These are phyloP conservation scores for Maniola hyperantus DNA, from an alignment of 2,888 invertebrate genomes.

Conservation along the genomic window DNA sequence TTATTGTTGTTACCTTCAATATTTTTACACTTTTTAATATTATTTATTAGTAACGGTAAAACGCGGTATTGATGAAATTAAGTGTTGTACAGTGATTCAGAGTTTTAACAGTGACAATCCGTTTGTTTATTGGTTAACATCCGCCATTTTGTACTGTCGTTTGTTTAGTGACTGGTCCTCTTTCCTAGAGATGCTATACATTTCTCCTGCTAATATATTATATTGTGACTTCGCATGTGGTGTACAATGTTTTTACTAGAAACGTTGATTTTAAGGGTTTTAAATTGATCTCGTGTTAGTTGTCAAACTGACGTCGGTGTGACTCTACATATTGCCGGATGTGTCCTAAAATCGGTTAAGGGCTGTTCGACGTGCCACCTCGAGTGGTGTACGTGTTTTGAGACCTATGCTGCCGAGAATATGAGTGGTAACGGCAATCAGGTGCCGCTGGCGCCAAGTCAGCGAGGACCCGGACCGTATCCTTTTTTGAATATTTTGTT, in stretches of 20 bases:
- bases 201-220: slow-evolving; percentile 64
- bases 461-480: slow-evolving; percentile 83
- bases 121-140: slow-evolving; percentile 82
- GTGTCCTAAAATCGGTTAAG: slow-evolving; percentile 82
- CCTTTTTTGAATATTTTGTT: slow-evolving; percentile 67
- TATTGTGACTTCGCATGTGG: slow-evolving; percentile 69
- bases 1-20: slow-evolving; percentile 62
- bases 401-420: slow-evolving; percentile 83
- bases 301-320: slow-evolving; percentile 75
- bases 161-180: slow-evolving; percentile 80
- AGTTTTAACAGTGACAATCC: slow-evolving; percentile 70
- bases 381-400: slow-evolving; percentile 83
- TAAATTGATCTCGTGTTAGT: slow-evolving; percentile 71
- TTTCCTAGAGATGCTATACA: slow-evolving; percentile 73
- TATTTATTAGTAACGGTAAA: slow-evolving; percentile 58
- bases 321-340: slow-evolving; percentile 79
- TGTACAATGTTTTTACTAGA: slow-evolving; percentile 78
- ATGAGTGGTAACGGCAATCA: slow-evolving; percentile 87
- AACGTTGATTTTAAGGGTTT: slow-evolving; percentile 68
- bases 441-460: slow-evolving; percentile 84
- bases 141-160: slow-evolving; percentile 83
- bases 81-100: slow-evolving; percentile 52
- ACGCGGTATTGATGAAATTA: slow-evolving; percentile 53
- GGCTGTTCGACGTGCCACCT: slow-evolving; percentile 83
- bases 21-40: slow-evolving; percentile 73